phyloP scores from a whole-genome alignment of 2,888 invertebrate genomes.

The Drosophila mimica region DNA sequence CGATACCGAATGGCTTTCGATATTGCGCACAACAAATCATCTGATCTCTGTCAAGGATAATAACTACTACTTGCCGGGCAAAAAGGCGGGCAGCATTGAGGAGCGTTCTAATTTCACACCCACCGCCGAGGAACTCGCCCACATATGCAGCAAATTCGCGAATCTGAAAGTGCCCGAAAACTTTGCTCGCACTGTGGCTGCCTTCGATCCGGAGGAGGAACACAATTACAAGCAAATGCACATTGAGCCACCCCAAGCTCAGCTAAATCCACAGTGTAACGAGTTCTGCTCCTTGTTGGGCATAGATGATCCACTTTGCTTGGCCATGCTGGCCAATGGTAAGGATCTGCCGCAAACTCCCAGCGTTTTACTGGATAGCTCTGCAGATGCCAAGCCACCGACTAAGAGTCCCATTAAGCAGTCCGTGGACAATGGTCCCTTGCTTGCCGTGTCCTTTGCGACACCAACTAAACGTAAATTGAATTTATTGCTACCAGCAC shows the following conservation, averaged over 20 bases:
- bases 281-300: conserved; percentile 89
- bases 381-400: neutral
- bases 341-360: conserved; percentile 82
- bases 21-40: conserved; percentile 95
- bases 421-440: neutral
- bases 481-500: conserved; percentile 75
- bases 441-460: neutral
- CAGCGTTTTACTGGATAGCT: conserved; percentile 57
- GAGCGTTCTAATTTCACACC: conserved; percentile 88
- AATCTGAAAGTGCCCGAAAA: conserved; percentile 90
- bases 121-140: conserved; percentile 89
- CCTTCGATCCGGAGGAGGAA: conserved; percentile 85
- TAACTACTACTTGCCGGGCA: conserved; percentile 92
- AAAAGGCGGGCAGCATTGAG: conserved; percentile 86
- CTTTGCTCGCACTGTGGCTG: conserved; percentile 91
- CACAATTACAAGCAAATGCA: conserved; percentile 82
- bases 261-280: conserved; percentile 89
- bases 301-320: conserved; percentile 92
- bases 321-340: conserved; percentile 87
- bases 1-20: conserved; percentile 97
- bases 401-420: conserved; percentile 21
- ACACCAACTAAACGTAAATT: conserved; percentile 78
- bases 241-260: conserved; percentile 85
- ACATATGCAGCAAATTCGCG: conserved; percentile 88
- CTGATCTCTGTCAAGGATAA: conserved; percentile 90